Base-by-base conservation (phyloP, 2,797 vertebrate genomes). In the Eulemur mongoz region DNA sequence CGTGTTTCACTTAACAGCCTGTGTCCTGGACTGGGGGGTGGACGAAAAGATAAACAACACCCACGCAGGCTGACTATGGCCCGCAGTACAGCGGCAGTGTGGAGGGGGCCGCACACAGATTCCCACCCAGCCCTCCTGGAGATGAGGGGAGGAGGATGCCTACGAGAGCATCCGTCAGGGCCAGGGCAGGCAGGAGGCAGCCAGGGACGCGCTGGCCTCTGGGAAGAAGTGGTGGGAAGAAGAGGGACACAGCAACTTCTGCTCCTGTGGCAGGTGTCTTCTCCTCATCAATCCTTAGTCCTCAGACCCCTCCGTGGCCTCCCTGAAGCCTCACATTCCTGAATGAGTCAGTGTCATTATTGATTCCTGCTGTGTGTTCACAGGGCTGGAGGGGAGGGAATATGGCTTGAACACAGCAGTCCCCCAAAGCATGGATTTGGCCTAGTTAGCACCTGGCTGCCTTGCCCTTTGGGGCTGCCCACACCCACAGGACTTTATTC, bases 41-140 rank as follows among this genome's bases (percentile, higher is more conserved):
- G 89, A 84, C 35, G 61, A 54, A 78, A 89, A 89, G 91, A 95
- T 82, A 90, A 97, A 94, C 96, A 95, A 92, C 80, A 15, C 94
- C 97, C 88, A 89, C 80, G 0, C 87, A 81, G 75, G 80, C 94
- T 96, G 96, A 93, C 96, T 96, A 93, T 97, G 63, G 57, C 13
- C 73, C 75, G 14, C 0, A 25, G 92, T 59, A 84, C 0, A 20
- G 1, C 8, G 10, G 54, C 72, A 12, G 2, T 30, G 0, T 38
- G 52, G 65, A 79, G 30, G 22, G 38, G 86, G 70, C 30, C 65
- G 61, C 48, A 61, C 32, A 23, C 27, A 25, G 32, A 80, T 35
- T 75, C 54, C 76, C n/a, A 72, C 67, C n/a, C 54, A 52, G 79
- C 57, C 43, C 59, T 76, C 80, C 7, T 50, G 73, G 59, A 92